These are phyloP conservation scores for Lochmaea capreae DNA, from an alignment of 2,888 invertebrate species.

Conservation along the genomic window DNA sequence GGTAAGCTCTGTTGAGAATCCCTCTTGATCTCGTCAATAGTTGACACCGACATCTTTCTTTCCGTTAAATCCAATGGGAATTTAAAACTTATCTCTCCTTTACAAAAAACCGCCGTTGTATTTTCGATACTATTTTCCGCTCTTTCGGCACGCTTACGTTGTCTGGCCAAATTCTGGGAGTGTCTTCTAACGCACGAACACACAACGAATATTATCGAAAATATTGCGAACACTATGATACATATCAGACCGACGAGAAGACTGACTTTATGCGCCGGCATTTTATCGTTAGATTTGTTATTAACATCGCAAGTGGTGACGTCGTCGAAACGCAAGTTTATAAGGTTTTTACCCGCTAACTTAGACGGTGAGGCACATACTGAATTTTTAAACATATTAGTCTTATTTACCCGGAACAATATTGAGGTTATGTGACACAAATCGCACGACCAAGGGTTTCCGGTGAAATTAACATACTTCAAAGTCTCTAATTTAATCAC, in stretches of 20 bases:
- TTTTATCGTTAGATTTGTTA: constrained; percentile 63
- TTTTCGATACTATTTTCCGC: constrained; percentile 59
- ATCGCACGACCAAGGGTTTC: constrained; percentile 78
- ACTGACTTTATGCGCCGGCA: constrained; percentile 65
- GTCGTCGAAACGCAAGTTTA: constrained; percentile 60
- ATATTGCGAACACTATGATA: constrained; percentile 67
- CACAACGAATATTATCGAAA: constrained; percentile 66
- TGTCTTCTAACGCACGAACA: constrained; percentile 77
- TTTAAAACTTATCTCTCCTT: constrained; percentile 71
- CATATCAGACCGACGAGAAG: constrained; percentile 67
- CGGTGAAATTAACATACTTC: constrained; percentile 68
- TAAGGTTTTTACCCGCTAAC: constrained; percentile 67
- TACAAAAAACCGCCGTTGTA: constrained; percentile 63
- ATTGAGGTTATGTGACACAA: constrained; percentile 73
- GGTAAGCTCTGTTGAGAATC: constrained; percentile 59
- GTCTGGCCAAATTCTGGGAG: constrained; percentile 69
- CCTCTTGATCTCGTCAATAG: constrained; percentile 65
- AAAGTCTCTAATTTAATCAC: constrained; percentile 72
- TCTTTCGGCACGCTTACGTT: constrained; percentile 57
- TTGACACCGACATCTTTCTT: constrained; percentile 63
- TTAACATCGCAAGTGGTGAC: constrained; percentile 67
- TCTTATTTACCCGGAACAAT: constrained; percentile 70
- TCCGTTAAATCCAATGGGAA: constrained; percentile 68
- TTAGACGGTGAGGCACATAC: constrained; percentile 72
- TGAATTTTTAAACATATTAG: constrained; percentile 68